phyloP scores from a whole-genome alignment of 92 coral and sea anemone species.

The Desmophyllum pertusum region DNA sequence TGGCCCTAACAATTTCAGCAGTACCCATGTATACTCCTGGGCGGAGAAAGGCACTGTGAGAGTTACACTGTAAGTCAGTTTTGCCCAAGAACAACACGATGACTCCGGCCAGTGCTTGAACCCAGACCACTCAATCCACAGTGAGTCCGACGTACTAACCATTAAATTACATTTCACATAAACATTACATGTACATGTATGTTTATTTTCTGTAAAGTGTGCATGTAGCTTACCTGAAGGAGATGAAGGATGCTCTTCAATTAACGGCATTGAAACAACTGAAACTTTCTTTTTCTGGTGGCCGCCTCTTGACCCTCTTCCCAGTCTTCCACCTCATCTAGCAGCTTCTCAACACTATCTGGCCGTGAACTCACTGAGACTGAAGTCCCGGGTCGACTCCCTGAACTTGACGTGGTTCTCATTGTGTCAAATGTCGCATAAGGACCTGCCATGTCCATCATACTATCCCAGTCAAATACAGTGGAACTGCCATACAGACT shows the following conservation, averaged over 20 bases:
- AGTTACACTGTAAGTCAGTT: no score
- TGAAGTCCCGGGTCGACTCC: conserved; percentile 76
- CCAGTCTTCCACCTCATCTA: conserved; percentile 78
- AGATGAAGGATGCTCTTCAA: conserved; percentile 43
- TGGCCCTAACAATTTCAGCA: no score
- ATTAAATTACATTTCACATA: no score
- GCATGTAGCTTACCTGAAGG: conserved; percentile 46
- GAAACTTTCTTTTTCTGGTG: conserved; percentile 27
- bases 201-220: no score
- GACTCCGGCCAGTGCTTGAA: no score
- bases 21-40: no score
- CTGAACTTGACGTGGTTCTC: conserved; percentile 79
- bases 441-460: conserved; percentile 64
- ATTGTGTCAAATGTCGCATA: conserved; percentile 66
- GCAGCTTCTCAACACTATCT: conserved; percentile 81
- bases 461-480: conserved; percentile 71
- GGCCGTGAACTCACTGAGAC: conserved; percentile 52
- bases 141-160: no score
- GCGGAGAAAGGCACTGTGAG: no score
- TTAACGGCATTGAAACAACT: conserved; percentile 48
- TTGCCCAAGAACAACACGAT: no score
- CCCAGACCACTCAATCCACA: no score
- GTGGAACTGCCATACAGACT: conserved; percentile 61
- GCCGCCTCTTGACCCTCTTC: conserved; percentile 60
- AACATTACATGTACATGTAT: no score